Evolutionary conservation across 2,888 invertebrate genomes (phyloP).

Genomic region (Xanthia icteritia): DNA sequence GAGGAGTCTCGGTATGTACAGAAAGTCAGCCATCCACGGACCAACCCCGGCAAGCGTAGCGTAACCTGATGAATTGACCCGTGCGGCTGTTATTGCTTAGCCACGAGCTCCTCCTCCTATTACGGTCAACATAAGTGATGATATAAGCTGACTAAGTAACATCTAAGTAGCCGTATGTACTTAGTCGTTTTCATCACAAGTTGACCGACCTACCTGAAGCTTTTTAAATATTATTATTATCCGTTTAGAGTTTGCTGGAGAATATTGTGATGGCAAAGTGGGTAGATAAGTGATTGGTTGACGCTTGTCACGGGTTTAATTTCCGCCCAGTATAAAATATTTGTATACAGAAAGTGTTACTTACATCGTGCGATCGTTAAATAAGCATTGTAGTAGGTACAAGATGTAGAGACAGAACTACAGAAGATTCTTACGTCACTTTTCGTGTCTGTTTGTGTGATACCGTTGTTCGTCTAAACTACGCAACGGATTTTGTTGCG

Average conservation of each 20-base stretch:
- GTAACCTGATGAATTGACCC: too few relatives aligned
- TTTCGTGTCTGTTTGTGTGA: too few relatives aligned
- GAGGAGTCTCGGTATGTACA: too few relatives aligned
- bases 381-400: not conserved
- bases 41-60: too few relatives aligned
- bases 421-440: not conserved
- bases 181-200: slow-evolving; percentile 3
- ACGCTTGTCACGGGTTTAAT: too few relatives aligned
- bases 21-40: too few relatives aligned
- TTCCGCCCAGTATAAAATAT: not conserved
- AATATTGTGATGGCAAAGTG: not conserved
- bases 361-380: not conserved
- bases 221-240: not conserved
- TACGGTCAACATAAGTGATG: not conserved
- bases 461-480: too few relatives aligned
- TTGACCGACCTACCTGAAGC: not conserved
- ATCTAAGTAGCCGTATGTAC: not conserved
- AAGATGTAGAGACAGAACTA: too few relatives aligned
- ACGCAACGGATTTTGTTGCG: too few relatives aligned
- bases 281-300: slow-evolving; percentile 3
- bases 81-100: too few relatives aligned
- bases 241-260: not conserved
- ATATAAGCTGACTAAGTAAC: not conserved
- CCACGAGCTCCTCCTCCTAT: not conserved
- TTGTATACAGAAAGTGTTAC: not conserved